phyloP scores from a whole-genome alignment of 1,140 invertebrate genomes.

The Bombus turneri region DNA sequence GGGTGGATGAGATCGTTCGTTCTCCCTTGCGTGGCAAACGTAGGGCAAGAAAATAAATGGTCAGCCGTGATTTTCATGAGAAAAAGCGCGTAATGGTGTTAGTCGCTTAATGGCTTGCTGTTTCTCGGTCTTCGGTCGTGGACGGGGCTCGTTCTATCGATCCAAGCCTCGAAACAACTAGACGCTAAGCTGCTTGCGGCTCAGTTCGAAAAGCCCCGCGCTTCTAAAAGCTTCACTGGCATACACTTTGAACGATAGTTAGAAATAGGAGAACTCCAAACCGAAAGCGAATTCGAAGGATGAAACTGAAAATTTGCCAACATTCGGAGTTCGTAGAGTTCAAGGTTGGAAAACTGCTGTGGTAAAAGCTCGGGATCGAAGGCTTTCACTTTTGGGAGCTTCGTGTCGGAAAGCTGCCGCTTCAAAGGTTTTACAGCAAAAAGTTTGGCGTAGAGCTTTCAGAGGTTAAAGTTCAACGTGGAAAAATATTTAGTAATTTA shows the following conservation, averaged over 20 bases:
- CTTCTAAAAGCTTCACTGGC: neutral
- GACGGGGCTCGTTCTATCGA: neutral
- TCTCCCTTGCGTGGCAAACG: neutral
- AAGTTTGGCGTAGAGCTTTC: neutral
- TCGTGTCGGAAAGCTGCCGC: neutral
- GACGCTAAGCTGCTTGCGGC: slow-evolving; percentile 15
- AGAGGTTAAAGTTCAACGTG: too few species aligned
- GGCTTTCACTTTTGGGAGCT: neutral
- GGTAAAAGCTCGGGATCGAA: neutral
- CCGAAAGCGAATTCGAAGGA: too few species aligned
- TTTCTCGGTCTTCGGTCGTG: slow-evolving; percentile 30
- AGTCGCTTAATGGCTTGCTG: slow-evolving; percentile 36
- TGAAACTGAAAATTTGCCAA: neutral
- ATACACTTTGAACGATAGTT: neutral
- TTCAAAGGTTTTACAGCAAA: neutral
- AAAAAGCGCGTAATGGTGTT: slow-evolving; percentile 26
- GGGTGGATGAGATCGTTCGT: neutral
- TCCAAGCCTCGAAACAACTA: neutral
- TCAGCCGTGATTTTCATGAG: slow-evolving; percentile 29
- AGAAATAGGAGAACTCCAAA: too few species aligned
- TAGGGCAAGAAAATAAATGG: slow-evolving; percentile 22
- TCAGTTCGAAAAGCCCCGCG: neutral
- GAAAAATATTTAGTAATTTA: neutral
- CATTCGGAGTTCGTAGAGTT: neutral
- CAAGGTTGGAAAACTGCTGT: neutral